Percentiles rank a stretch among this genome's conserved stretches.
Evolutionary conservation across 2,113 vertebrate species (phyloP).

Genomic region (Lontra canadensis): DNA sequence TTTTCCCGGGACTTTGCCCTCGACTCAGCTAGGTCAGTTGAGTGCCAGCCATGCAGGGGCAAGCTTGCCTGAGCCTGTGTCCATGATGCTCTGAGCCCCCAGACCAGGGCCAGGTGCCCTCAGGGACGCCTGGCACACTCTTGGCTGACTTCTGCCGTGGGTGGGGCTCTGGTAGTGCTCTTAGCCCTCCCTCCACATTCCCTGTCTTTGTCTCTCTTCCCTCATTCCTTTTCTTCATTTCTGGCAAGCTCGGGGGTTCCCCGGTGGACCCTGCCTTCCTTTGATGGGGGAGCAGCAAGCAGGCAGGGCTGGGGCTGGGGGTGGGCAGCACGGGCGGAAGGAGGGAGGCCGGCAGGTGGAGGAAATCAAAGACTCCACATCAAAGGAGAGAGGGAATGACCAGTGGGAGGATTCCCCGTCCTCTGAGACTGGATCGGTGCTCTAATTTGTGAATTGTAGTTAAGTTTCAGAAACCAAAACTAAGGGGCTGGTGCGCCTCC

Average conservation of each 20-base stretch:
- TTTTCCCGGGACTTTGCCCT: background rate
- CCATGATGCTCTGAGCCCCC: background rate
- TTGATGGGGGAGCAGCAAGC: background rate
- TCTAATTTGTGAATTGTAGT: constrained; percentile 54
- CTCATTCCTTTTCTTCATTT: background rate
- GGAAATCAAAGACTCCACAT: constrained; percentile 54
- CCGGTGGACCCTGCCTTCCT: background rate
- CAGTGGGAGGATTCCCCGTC: background rate
- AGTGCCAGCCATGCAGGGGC: accelerated
- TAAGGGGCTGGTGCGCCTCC: background rate
- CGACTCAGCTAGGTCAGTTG: background rate
- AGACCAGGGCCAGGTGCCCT: background rate
- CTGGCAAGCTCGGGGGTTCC: background rate
- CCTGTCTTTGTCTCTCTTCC: background rate
- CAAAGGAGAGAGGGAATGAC: constrained; percentile 65
- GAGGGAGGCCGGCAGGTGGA: background rate
- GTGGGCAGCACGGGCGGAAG: background rate
- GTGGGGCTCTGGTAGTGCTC: background rate
- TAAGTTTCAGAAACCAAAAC: constrained; percentile 56
- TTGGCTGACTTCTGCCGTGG: background rate
- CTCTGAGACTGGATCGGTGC: background rate
- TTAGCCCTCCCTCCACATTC: background rate
- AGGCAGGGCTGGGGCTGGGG: background rate
- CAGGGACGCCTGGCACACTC: background rate
- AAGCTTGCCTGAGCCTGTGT: background rate